Conservation (phyloP, 2,797 vertebrate genomes). For the Sebastes variabilis region DNA sequence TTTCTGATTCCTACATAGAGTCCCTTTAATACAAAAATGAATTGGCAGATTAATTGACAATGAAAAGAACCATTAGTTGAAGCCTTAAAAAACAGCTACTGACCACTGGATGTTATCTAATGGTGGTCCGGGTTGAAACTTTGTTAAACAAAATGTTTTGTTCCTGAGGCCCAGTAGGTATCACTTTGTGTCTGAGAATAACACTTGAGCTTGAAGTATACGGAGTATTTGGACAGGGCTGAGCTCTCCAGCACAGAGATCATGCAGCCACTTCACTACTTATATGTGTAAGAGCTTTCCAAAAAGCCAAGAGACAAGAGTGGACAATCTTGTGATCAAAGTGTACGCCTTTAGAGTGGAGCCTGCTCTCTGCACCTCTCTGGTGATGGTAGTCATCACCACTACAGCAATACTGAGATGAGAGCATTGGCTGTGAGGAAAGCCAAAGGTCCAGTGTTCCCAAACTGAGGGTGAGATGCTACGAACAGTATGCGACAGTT, state of each 20-base stretch:
- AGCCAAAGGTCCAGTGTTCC: conserved; percentile 10
- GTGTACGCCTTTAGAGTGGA: conserved; percentile 16
- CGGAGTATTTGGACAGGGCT: conserved; percentile 38
- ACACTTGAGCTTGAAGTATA: conserved; percentile 38
- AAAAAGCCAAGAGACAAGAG: conserved; percentile 33
- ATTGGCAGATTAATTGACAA: not conserved
- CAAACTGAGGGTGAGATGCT: not conserved
- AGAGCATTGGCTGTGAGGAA: conserved; percentile 14
- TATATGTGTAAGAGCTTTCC: conserved; percentile 43
- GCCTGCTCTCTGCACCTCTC: conserved; percentile 38
- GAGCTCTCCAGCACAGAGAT: conserved; percentile 42
- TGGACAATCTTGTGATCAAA: conserved; percentile 53
- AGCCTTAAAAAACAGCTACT: not conserved
- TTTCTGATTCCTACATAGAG: no score
- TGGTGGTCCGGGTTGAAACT: not conserved
- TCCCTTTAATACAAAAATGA: not conserved
- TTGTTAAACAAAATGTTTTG: not conserved
- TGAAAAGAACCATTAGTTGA: not conserved
- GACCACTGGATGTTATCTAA: not conserved
- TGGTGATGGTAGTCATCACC: conserved; percentile 1
- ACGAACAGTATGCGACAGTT: not conserved
- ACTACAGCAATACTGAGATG: conserved; percentile 27
- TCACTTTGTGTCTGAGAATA: conserved; percentile 36
- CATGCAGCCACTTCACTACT: conserved; percentile 55
- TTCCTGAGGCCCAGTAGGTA: conserved; percentile 2